Conservation (phyloP, 2,113 vertebrate genomes). For the Platysternon megacephalum region DNA sequence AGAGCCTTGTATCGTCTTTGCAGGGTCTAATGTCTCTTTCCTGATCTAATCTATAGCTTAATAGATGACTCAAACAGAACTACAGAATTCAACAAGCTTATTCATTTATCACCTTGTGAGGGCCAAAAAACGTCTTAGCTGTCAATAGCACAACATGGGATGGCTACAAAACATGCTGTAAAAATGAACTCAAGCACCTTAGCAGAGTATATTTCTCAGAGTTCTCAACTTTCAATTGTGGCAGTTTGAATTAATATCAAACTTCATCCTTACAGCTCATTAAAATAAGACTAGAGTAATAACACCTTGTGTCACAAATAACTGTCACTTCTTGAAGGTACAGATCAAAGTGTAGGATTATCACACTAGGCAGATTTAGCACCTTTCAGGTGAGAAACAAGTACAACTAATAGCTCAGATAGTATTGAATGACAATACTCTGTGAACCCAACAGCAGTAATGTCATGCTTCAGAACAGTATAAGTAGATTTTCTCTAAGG, state of each 20-base stretch:
- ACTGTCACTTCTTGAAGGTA: not conserved
- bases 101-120: slow-evolving; percentile 27
- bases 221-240: slow-evolving; percentile 63
- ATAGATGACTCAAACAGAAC: slow-evolving; percentile 27
- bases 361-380: not conserved
- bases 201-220: slow-evolving; percentile 25
- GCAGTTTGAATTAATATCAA: slow-evolving; percentile 12
- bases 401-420: not conserved
- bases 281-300: slow-evolving; percentile 30
- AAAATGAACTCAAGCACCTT: not conserved
- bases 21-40: slow-evolving; percentile 21
- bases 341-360: slow-evolving; percentile 53
- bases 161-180: not conserved
- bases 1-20: not conserved
- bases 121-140: slow-evolving; percentile 2
- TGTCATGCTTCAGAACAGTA: not conserved
- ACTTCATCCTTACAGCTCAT: slow-evolving; percentile 16
- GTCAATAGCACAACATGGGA: not conserved
- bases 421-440: not conserved
- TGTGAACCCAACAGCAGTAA: not conserved
- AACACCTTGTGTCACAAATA: slow-evolving; percentile 25
- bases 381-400: slow-evolving; percentile 2
- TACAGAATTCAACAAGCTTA: slow-evolving; percentile 61
- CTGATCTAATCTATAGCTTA: slow-evolving; percentile 53
- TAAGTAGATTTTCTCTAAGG: not conserved